A percentile compares a stretch with the other conserved stretches of the same genome.
Conservation (phyloP, 2,888 invertebrate genomes). For the Smittia aterrima region DNA sequence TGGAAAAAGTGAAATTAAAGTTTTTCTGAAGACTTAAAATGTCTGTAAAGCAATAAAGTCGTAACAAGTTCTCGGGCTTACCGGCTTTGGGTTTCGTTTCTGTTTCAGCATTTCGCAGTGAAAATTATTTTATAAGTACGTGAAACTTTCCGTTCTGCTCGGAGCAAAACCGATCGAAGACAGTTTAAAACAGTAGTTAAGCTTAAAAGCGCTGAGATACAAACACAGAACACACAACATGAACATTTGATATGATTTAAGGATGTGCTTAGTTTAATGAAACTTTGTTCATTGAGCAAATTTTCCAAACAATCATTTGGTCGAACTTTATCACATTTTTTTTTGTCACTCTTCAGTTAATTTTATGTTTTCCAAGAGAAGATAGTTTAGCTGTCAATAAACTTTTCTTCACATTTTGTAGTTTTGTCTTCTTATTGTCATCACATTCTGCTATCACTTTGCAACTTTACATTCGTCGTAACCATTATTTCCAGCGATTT, state of each 20-base stretch:
- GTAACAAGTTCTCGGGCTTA: conserved; percentile 29
- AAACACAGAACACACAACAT: not conserved
- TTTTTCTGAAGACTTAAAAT: not conserved
- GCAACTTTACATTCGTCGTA: too few relatives aligned
- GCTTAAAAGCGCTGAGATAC: not conserved
- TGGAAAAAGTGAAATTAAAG: not conserved
- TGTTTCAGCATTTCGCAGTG: conserved; percentile 42
- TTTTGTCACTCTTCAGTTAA: not conserved
- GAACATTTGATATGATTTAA: not conserved
- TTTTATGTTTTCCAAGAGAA: not conserved
- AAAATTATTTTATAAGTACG: not conserved
- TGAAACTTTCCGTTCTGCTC: not conserved
- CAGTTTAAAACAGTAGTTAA: not conserved
- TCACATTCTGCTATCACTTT: not conserved
- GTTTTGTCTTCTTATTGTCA: not conserved
- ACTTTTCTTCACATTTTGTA: not conserved
- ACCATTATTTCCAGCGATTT: too few relatives aligned
- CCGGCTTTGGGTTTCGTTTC: conserved; percentile 43
- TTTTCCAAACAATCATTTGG: not conserved
- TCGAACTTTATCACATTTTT: not conserved
- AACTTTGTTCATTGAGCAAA: too few relatives aligned
- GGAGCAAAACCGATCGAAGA: not conserved
- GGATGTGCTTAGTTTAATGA: not conserved
- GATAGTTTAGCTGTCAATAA: too few relatives aligned
- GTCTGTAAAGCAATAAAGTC: not conserved